Conservation (phyloP, 2,797 vertebrate species). For the Anisognathus igniventris region DNA sequence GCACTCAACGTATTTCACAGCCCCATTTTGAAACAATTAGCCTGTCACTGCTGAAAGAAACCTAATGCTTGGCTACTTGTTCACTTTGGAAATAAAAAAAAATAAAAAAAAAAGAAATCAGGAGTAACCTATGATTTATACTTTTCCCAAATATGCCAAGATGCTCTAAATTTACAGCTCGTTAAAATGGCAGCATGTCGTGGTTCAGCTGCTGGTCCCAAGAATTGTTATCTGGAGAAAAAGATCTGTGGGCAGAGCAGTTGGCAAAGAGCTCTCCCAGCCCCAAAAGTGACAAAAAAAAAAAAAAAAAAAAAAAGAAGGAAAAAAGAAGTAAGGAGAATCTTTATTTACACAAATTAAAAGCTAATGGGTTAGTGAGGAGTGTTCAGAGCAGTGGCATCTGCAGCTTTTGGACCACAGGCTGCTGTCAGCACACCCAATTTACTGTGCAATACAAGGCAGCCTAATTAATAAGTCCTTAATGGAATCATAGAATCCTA, state of each 20-base stretch:
- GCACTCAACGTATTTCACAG: neutral
- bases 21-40: slow-evolving; percentile 39
- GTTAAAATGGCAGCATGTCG: neutral
- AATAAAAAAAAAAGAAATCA: neutral
- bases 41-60: slow-evolving; percentile 37
- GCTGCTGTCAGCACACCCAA: neutral
- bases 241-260: neutral
- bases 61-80: slow-evolving; percentile 31
- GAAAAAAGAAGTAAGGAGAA: neutral
- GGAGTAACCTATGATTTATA: neutral
- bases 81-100: neutral
- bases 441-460: neutral
- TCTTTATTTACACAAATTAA: neutral
- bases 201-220: neutral
- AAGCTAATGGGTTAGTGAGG: neutral
- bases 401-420: neutral
- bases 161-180: slow-evolving; percentile 39
- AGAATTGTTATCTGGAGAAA: neutral
- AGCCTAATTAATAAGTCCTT: neutral
- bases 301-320: neutral
- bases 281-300: neutral
- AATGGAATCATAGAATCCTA: neutral
- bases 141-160: neutral
- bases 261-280: neutral
- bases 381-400: neutral